These are phyloP conservation scores for Scaptodrosophila latifasciaeformis DNA, from an alignment of 2,888 invertebrate genomes.

Conservation along the genomic window DNA sequence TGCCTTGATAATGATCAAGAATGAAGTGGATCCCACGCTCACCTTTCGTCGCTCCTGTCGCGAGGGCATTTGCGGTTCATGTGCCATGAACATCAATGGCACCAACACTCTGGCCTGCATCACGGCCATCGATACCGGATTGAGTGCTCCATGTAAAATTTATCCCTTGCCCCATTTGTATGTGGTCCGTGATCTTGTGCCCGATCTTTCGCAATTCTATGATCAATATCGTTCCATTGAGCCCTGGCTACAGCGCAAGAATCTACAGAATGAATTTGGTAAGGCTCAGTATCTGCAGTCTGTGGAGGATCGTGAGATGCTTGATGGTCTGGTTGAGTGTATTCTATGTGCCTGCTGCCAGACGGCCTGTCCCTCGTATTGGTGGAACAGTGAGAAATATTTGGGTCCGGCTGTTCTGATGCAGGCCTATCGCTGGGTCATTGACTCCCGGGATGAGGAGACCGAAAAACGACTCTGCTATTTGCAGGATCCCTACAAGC, in stretches of 20 bases:
- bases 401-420: constrained; percentile 98
- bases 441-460: constrained; percentile 93
- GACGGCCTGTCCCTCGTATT: constrained; percentile 97
- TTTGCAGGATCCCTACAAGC: constrained; percentile 90
- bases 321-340: constrained; percentile 97
- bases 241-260: constrained; percentile 90
- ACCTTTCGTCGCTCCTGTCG: constrained; percentile 97
- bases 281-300: constrained; percentile 88
- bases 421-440: constrained; percentile 98
- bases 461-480: constrained; percentile 84
- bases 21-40: constrained; percentile 93
- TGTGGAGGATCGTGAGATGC: constrained; percentile 89
- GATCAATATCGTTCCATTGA: constrained; percentile 94
- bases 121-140: constrained; percentile 81
- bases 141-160: constrained; percentile 83
- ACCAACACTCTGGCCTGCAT: constrained; percentile 95
- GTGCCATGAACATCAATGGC: constrained; percentile 98
- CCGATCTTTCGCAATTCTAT: constrained; percentile 96
- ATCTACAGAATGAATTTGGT: constrained; percentile 77
- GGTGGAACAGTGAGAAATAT: constrained; percentile 99
- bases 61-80: constrained; percentile 98
- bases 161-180: constrained; percentile 99
- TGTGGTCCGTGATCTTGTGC: constrained; percentile 93
- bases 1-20: constrained; percentile 95
- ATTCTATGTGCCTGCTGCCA: constrained; percentile 98